Base-by-base conservation (phyloP, 2,797 vertebrate genomes). In the Spinibarbus caldwelli region DNA sequence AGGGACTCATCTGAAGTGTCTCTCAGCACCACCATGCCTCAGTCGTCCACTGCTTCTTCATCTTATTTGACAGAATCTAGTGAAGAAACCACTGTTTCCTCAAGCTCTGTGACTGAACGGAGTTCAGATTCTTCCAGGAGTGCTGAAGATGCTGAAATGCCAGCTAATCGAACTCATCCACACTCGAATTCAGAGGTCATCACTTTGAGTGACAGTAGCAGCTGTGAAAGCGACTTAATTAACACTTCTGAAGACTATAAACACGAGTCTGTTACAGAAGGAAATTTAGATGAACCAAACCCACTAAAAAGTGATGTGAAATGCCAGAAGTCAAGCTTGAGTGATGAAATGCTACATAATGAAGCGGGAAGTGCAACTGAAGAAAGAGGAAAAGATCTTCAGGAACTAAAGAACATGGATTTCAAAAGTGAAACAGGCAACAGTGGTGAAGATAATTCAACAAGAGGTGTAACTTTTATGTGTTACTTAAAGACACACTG, bases 51-150 rank as follows among this genome's bases (percentile, higher is more conserved):
- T 23, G 47, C 41, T 5, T 81, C 87, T 8, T 77, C 80, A 4
- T 87, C 68, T 47, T 82, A 43, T 76, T 19, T 82, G 0, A 59
- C 49, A 1, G 77, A 76, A n/a, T 72, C 85, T 7, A 73, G 80
- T 38, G 79, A 86, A 2, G 45, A 43, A 15, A 71, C 26, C 29
- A 17, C 57, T 45, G 38, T 36, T 36, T 77, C 76, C n/a, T 85
- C 87, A 17, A 52, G 26, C 62, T 88, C 88, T 47, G 52, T 83
- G n/a, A 47, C 82, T 78, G 21, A 38, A 34, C 62, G 87, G 45
- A 88, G 90, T 78, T 88, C 87, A 41, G 86, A 87, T 45, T 64
- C 54, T 5, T 88, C 88, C 19, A 73, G 76, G 26, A 89, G 84
- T 47, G 31, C 45, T 17, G 78, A 87, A 14, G 68, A 80, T 47